A percentile compares a stretch with the other conserved stretches of the same genome.
These are phyloP conservation scores for Nasua narica DNA, from an alignment of 2,797 vertebrate species.

Conservation along the genomic window DNA sequence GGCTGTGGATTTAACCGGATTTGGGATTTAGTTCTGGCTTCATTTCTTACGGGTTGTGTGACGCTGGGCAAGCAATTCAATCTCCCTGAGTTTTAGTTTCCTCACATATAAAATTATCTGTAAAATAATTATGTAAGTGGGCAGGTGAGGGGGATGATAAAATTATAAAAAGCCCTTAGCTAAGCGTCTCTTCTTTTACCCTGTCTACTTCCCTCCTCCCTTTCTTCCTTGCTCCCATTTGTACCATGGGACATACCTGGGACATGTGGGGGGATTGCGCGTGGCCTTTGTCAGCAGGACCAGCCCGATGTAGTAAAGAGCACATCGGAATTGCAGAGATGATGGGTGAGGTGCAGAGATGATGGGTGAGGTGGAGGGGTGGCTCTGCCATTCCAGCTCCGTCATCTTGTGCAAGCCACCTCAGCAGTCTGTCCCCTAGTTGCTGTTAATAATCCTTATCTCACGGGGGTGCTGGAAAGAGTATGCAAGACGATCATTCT, in stretches of 20 bases:
- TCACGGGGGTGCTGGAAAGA: background rate
- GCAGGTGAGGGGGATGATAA: background rate
- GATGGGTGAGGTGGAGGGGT: background rate
- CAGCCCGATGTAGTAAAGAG: background rate
- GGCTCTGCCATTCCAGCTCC: background rate
- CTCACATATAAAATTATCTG: background rate
- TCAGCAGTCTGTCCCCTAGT: background rate
- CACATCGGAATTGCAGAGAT: background rate
- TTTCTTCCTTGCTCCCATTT: background rate
- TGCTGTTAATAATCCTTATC: background rate
- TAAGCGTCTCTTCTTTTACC: no score
- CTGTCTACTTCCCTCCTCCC: no score
- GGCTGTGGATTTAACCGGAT: background rate
- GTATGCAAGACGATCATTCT: background rate
- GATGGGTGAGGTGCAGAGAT: background rate
- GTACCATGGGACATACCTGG: background rate
- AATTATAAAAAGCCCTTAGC: background rate
- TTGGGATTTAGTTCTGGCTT: background rate
- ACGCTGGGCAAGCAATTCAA: background rate
- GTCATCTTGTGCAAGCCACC: background rate
- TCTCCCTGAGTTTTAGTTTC: constrained; percentile 10
- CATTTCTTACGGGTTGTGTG: background rate
- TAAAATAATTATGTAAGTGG: background rate
- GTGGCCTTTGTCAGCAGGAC: background rate
- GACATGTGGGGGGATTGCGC: background rate